Conservation (phyloP, 37 sponge, comb jelly and placozoan genomes). For the Beroe ovata region DNA sequence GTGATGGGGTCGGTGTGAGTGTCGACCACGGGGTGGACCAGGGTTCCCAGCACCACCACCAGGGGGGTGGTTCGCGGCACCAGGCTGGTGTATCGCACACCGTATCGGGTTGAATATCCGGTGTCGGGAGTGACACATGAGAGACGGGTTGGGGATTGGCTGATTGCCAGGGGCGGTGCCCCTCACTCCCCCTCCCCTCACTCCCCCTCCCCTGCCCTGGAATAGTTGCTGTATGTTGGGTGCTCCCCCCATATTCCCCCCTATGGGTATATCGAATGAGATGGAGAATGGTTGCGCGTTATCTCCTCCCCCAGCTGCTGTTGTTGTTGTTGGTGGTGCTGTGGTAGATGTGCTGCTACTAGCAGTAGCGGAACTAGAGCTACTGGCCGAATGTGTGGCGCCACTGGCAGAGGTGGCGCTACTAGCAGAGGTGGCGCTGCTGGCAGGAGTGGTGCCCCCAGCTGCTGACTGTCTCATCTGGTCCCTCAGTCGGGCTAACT, state of each 20-base stretch:
- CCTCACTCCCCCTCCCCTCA: background rate
- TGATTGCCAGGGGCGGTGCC: background rate
- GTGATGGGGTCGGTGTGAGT: constrained; percentile 38
- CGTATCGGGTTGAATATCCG: background rate
- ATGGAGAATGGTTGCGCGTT: background rate
- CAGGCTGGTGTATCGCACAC: constrained; percentile 58
- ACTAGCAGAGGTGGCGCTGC: background rate
- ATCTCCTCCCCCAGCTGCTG: background rate
- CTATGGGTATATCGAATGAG: background rate
- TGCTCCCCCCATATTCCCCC: constrained; percentile 20
- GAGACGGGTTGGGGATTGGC: constrained; percentile 24
- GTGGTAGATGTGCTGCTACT: background rate
- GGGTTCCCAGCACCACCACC: background rate
- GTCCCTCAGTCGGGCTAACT: background rate
- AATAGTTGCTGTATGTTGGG: constrained; percentile 2
- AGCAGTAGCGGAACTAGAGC: background rate
- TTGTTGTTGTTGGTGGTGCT: background rate
- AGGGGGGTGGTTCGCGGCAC: background rate
- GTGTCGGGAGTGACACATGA: constrained; percentile 52
- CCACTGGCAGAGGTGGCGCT: background rate
- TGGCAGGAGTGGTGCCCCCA: background rate
- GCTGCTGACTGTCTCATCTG: constrained; percentile 19
- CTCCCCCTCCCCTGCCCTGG: background rate
- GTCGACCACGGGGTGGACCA: background rate
- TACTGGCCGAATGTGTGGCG: background rate